Percentiles rank a stretch among this genome's conserved stretches.
These are phyloP conservation scores for Mystacornis crossleyi DNA, from an alignment of 2,113 vertebrate genomes.

Conservation along the genomic window DNA sequence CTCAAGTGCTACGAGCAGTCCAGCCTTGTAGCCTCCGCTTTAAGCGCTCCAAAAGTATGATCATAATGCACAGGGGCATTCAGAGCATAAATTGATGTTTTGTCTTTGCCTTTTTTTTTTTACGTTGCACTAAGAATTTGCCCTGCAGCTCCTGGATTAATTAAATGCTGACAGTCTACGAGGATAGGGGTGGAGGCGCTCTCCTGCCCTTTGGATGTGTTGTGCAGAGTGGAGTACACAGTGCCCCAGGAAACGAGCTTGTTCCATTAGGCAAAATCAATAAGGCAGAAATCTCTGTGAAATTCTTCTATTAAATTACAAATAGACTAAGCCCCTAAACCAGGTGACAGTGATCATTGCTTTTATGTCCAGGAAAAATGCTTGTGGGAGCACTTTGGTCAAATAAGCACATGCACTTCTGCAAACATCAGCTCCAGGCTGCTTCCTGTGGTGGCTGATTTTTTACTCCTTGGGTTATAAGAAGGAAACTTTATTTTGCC, in stretches of 20 bases:
- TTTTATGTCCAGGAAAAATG: neutral
- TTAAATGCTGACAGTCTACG: slow-evolving; percentile 47
- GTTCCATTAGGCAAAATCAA: slow-evolving; percentile 69
- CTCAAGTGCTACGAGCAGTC: neutral
- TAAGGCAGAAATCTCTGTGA: slow-evolving; percentile 46
- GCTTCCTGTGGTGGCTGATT: neutral
- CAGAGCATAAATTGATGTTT: slow-evolving; percentile 46
- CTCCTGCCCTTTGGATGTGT: neutral
- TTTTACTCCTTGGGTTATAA: neutral
- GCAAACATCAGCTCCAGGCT: neutral
- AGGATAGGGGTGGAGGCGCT: neutral
- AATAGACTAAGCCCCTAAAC: neutral
- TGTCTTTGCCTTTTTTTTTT: slow-evolving; percentile 10
- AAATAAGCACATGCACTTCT: rapidly evolving
- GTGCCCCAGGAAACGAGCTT: slow-evolving; percentile 36
- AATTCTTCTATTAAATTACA: slow-evolving; percentile 48
- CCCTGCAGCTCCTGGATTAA: slow-evolving; percentile 64
- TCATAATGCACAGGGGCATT: slow-evolving; percentile 26
- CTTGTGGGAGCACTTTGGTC: neutral
- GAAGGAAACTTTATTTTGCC: neutral
- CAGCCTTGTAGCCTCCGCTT: neutral
- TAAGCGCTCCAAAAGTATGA: neutral
- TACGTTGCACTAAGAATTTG: slow-evolving; percentile 24
- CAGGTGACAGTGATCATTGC: neutral
- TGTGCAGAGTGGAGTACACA: neutral